Evolutionary conservation across 2,797 vertebrate species (phyloP).

Genomic region (Lepus townsendii): DNA sequence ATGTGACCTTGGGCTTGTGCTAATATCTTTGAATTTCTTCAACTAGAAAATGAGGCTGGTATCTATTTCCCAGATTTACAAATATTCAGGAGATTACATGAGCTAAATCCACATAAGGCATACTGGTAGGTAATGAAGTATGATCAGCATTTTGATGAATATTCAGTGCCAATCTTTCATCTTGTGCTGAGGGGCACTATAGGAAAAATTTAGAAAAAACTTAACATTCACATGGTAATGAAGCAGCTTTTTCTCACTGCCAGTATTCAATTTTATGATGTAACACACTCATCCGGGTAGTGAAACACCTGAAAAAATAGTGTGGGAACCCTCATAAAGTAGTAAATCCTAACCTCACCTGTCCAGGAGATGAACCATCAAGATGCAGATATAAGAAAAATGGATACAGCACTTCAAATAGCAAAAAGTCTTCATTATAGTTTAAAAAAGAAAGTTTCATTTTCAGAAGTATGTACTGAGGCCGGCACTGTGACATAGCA

Average conservation of each 20-base stretch:
- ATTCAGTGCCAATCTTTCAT: not conserved
- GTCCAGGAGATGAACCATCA: not conserved
- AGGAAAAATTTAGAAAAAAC: not conserved
- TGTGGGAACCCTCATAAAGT: not conserved
- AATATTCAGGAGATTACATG: not conserved
- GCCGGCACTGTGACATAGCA: too few relatives aligned
- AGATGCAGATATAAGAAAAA: slow-evolving; percentile 4
- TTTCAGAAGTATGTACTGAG: not conserved
- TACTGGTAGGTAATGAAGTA: not conserved
- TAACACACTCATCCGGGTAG: not conserved
- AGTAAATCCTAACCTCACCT: not conserved
- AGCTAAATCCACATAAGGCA: not conserved
- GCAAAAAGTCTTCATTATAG: not conserved
- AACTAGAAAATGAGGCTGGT: not conserved
- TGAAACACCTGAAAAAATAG: not conserved
- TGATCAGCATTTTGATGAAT: not conserved
- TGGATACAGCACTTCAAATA: not conserved
- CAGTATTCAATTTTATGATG: not conserved
- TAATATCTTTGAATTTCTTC: not conserved
- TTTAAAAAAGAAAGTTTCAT: not conserved
- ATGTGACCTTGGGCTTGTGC: not conserved
- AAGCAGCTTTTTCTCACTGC: not conserved
- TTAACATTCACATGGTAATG: not conserved
- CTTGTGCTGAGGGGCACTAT: not conserved
- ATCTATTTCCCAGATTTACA: not conserved